Conservation (phyloP, 2,888 invertebrate genomes). For the Conops quadrifasciatus region DNA sequence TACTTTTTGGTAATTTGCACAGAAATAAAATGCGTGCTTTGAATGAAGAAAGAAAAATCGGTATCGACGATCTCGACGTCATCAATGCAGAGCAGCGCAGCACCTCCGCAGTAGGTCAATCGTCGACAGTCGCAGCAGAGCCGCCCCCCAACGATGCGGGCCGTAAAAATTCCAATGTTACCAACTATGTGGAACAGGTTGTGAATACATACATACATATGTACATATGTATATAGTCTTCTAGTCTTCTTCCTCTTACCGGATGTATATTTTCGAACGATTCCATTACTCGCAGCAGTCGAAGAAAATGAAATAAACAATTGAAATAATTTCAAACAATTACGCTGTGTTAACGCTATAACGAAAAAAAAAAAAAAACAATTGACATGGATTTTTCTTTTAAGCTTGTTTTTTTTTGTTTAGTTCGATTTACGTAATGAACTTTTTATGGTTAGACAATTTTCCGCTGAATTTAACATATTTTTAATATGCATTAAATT, state of each 20-base stretch:
- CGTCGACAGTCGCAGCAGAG: constrained; percentile 5
- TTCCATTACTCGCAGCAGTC: too few relatives aligned
- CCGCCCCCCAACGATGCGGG: neutral
- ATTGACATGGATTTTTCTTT: neutral
- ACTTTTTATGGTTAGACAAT: too few relatives aligned
- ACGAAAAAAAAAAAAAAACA: neutral
- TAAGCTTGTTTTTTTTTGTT: neutral
- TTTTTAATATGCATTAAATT: too few relatives aligned
- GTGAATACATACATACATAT: neutral
- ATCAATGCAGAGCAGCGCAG: neutral
- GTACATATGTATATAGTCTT: too few relatives aligned
- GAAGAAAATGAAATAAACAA: too few relatives aligned
- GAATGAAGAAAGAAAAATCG: constrained; percentile 10
- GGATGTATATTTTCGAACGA: too few relatives aligned
- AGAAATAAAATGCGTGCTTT: constrained; percentile 25
- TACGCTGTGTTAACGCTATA: too few relatives aligned
- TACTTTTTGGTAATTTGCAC: neutral
- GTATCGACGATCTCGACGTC: constrained; percentile 12
- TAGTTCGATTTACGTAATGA: too few relatives aligned
- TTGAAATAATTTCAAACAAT: too few relatives aligned
- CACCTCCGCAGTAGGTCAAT: constrained; percentile 29
- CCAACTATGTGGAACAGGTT: constrained; percentile 31
- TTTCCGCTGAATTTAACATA: too few relatives aligned
- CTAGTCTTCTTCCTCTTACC: neutral
- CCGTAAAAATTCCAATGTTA: constrained; percentile 21